These are phyloP conservation scores for Chymomyza costata DNA, from an alignment of 1,140 invertebrate species.

Conservation along the genomic window DNA sequence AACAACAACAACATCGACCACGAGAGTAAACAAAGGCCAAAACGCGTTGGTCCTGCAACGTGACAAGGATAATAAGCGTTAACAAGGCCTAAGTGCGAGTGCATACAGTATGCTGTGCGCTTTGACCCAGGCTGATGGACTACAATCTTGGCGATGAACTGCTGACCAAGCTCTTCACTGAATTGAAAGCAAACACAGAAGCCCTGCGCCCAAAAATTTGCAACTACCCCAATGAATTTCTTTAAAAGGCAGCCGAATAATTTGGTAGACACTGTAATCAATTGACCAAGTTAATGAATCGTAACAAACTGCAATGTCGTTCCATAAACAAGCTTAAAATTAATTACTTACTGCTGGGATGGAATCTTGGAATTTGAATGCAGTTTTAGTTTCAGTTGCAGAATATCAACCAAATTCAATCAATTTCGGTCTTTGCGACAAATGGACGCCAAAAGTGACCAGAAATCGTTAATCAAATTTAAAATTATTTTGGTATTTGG, in stretches of 20 bases:
- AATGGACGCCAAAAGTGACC: constrained; percentile 33
- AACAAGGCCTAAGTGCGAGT: no score
- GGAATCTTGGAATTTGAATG: neutral
- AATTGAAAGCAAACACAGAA: constrained; percentile 25
- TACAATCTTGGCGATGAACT: neutral
- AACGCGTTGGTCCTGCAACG: constrained; percentile 30
- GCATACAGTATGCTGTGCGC: neutral
- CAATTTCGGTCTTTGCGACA: constrained; percentile 33
- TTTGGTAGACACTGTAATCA: neutral
- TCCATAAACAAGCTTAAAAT: constrained; percentile 31
- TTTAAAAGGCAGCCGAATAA: no score
- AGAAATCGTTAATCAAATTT: constrained; percentile 62
- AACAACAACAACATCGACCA: constrained; percentile 1
- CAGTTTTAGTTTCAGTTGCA: no score
- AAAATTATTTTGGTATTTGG: constrained; percentile 49
- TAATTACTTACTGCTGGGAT: constrained; percentile 29
- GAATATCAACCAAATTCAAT: constrained; percentile 18
- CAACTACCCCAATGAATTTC: no score
- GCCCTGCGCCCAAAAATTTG: constrained; percentile 5
- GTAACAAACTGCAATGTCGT: constrained; percentile 26
- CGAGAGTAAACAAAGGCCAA: constrained; percentile 33
- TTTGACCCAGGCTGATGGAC: no score
- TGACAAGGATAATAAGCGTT: constrained; percentile 46
- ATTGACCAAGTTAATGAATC: constrained; percentile 32
- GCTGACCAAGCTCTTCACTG: constrained; percentile 29